phyloP scores from a whole-genome alignment of 2,888 invertebrate species.

The Lomographa bimaculata region DNA sequence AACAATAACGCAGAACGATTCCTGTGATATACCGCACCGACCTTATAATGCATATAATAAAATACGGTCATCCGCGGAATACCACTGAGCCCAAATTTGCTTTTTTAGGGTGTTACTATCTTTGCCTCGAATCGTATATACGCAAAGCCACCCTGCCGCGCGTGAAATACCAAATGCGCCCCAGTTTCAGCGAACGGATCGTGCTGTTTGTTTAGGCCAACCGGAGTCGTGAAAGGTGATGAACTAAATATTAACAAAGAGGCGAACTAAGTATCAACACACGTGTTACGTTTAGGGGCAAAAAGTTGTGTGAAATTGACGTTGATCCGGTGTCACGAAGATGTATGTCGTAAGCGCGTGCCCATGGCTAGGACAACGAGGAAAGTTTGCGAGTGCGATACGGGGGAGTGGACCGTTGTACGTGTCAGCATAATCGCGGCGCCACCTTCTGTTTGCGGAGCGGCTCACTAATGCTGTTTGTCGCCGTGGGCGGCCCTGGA shows the following conservation, averaged over 20 bases:
- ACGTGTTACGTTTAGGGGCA: constrained; percentile 51
- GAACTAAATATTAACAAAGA: constrained; percentile 71
- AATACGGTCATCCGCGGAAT: constrained; percentile 72
- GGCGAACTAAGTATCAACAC: constrained; percentile 52
- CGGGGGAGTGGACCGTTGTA: constrained; percentile 39
- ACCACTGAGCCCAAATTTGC: constrained; percentile 75
- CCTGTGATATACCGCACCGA: constrained; percentile 63
- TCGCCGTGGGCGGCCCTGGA: constrained; percentile 64
- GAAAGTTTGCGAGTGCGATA: constrained; percentile 52
- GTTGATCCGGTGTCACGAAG: constrained; percentile 52
- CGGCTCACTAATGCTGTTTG: constrained; percentile 75
- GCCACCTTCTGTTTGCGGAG: constrained; percentile 69
- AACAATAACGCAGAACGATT: constrained; percentile 68
- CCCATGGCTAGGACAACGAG: constrained; percentile 48
- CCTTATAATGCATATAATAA: constrained; percentile 74
- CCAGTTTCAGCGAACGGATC: constrained; percentile 75
- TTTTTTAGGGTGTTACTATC: constrained; percentile 77
- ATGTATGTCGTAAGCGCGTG: constrained; percentile 49
- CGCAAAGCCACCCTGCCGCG: constrained; percentile 74
- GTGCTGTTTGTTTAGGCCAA: constrained; percentile 77
- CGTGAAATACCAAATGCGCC: constrained; percentile 82
- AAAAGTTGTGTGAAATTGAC: constrained; percentile 45
- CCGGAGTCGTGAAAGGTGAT: constrained; percentile 65
- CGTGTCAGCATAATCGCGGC: constrained; percentile 67
- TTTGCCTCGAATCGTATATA: constrained; percentile 74